These are phyloP conservation scores for Sceliomorpha sp. DNA, from an alignment of 2,888 invertebrate genomes.

Conservation along the genomic window DNA sequence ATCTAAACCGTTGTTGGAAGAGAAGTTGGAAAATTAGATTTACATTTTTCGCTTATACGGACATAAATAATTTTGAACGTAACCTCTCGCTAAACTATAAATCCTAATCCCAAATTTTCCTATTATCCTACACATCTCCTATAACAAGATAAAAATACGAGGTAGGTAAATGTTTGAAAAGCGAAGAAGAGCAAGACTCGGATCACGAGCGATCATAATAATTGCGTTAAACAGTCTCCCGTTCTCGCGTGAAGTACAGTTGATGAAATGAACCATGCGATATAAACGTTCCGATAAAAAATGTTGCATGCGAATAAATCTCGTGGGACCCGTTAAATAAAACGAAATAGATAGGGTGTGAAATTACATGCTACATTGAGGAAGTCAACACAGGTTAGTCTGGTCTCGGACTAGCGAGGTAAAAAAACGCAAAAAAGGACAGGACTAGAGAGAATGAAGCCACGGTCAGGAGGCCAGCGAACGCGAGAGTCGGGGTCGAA, in stretches of 20 bases:
- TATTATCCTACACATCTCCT: too few species aligned
- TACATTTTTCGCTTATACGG: slow-evolving; percentile 17
- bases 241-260: too few species aligned
- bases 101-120: slow-evolving; percentile 7
- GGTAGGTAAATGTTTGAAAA: too few species aligned
- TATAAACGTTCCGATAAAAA: slow-evolving; percentile 14
- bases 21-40: slow-evolving; percentile 40
- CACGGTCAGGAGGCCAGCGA: slow-evolving; percentile 45
- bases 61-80: too few species aligned
- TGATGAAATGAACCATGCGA: slow-evolving; percentile 11
- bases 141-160: too few species aligned
- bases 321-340: slow-evolving; percentile 22
- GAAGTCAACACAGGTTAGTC: slow-evolving; percentile 45
- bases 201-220: too few species aligned
- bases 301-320: slow-evolving; percentile 28
- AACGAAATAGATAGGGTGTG: slow-evolving; percentile 56
- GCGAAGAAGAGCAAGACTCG: too few species aligned
- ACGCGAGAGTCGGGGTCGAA: slow-evolving; percentile 35
- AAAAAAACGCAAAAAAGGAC: slow-evolving; percentile 34
- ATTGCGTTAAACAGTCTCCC: too few species aligned
- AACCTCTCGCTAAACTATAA: too few species aligned
- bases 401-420: slow-evolving; percentile 42
- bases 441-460: slow-evolving; percentile 49
- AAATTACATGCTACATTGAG: slow-evolving; percentile 52
- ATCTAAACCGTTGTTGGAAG: slow-evolving; percentile 35